These are phyloP conservation scores for Bombus confusus DNA, from an alignment of 1,140 invertebrate species.

Conservation along the genomic window DNA sequence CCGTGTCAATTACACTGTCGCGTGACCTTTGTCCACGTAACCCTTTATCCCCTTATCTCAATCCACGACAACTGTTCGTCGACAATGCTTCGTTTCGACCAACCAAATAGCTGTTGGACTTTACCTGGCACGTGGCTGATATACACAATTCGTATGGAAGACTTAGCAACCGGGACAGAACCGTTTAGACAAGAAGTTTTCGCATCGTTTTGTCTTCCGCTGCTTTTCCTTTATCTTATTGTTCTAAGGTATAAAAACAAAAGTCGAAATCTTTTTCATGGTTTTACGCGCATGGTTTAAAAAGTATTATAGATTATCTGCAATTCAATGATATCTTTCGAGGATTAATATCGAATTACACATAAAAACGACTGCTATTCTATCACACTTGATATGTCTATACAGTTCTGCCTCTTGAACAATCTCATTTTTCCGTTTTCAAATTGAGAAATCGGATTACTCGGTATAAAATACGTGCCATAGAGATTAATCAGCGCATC, in stretches of 20 bases:
- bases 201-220: not conserved
- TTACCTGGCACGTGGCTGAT: not conserved
- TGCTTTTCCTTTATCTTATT: no score
- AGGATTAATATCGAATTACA: no score
- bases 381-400: not conserved
- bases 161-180: not conserved
- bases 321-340: not conserved
- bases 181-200: not conserved
- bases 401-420: not conserved
- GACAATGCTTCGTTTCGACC: conserved; percentile 15
- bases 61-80: not conserved
- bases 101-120: not conserved
- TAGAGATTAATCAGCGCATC: not conserved
- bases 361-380: not conserved
- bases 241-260: no score
- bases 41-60: not conserved
- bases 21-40: not conserved
- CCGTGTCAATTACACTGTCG: not conserved
- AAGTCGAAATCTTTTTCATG: no score
- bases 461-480: no score
- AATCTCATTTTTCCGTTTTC: no score
- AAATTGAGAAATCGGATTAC: not conserved
- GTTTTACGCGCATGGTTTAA: no score
- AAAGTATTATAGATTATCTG: not conserved
- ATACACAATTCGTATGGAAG: not conserved